Base-by-base conservation (phyloP, 1,140 invertebrate species). In the Chlorops oryzae region DNA sequence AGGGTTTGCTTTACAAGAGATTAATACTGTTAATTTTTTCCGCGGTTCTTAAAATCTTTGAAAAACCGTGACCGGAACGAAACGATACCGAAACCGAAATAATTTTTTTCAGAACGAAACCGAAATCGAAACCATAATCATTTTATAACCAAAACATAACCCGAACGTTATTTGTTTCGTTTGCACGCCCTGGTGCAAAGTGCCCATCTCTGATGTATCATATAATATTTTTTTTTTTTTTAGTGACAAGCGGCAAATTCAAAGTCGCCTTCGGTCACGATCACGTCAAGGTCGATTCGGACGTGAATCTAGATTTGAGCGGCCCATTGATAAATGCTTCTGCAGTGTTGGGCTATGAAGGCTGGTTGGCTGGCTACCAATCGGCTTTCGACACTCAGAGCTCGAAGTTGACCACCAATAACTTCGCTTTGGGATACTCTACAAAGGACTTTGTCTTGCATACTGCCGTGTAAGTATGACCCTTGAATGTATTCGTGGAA, bases 281-380 rank as follows among this genome's bases (percentile, higher is more conserved):
- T 40, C 85, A 83, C 62, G 78, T 93, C 40, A 82, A 94, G 50
- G 65, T 92, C 12, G 94, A 90, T 74, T 81, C 86, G 61, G 93
- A 97, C 76, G 82, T 95, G 58, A 91, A 96, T 72, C 80, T 98
- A 60, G 88, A 91, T 69, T 74, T 87, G 55, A 82, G 84, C 57
- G 90, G 91, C 39, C 94, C 95, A 49, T 75, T 92, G 50, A 76
- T 98, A 44, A 84, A 92, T 67, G 83, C 84, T 18, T 80, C 88
- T 20, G 80, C 81, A 27, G 94, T 98, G 3, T 73, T 96, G 49
- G 90, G 90, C 73, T 93, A 92, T 75, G 84, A 90, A 74, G 87
- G 91, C 48, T 97, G 92, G 91, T 77, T 96, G 42, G 90, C 86
- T 63, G 93, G 92, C 63, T 92, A 90, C 66, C 87, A 93, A 69